Conservation (phyloP, 2,888 invertebrate genomes). For the Drosophila affinis region DNA sequence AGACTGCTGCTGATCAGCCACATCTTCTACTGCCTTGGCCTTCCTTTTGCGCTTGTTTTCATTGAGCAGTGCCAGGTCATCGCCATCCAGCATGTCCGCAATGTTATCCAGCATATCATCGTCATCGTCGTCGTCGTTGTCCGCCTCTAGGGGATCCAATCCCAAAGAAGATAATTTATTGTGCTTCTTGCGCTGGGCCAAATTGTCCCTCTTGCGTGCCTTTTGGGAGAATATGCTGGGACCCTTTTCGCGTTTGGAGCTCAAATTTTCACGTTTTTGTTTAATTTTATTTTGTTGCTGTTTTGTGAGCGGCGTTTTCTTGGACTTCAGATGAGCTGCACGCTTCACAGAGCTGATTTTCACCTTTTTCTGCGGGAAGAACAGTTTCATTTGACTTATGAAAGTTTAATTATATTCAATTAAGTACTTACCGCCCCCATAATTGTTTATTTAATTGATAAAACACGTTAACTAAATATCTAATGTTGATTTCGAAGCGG, state of each 20-base stretch:
- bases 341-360: slow-evolving; percentile 84
- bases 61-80: slow-evolving; percentile 79
- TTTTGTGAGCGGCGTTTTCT: slow-evolving; percentile 80
- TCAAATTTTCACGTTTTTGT: slow-evolving; percentile 72
- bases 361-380: slow-evolving; percentile 81
- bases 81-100: slow-evolving; percentile 82
- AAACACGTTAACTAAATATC: background rate
- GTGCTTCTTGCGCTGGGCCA: slow-evolving; percentile 76
- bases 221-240: slow-evolving; percentile 80
- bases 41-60: slow-evolving; percentile 79
- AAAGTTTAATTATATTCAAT: fast-evolving
- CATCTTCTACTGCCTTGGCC: slow-evolving; percentile 62
- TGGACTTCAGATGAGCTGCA: slow-evolving; percentile 82
- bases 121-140: slow-evolving; percentile 56
- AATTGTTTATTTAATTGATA: slow-evolving; percentile 5
- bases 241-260: slow-evolving; percentile 72
- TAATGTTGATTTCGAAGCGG: slow-evolving; percentile 29
- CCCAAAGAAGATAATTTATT: slow-evolving; percentile 75
- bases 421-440: slow-evolving; percentile 61
- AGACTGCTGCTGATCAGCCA: slow-evolving; percentile 85
- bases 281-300: slow-evolving; percentile 79
- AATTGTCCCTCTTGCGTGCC: slow-evolving; percentile 74
- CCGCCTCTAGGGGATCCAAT: slow-evolving; percentile 26
- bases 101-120: slow-evolving; percentile 79
- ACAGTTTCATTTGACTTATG: background rate